Conservation (phyloP, 2,888 invertebrate genomes). For the Drosophila diplacantha region DNA sequence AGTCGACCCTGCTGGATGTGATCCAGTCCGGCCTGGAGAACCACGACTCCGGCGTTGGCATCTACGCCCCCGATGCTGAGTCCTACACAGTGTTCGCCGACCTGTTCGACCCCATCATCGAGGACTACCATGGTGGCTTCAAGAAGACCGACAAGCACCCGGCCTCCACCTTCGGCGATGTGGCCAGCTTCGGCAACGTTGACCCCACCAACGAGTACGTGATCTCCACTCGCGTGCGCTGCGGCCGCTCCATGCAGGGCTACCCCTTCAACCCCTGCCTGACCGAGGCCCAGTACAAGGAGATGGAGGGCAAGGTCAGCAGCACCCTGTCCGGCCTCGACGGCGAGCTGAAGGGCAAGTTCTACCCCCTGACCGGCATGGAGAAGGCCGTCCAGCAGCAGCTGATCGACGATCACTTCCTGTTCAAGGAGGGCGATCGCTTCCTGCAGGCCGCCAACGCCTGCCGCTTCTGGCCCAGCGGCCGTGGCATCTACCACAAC, state of each 20-base stretch:
- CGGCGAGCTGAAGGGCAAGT: slow-evolving; percentile 95
- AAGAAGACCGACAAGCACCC: slow-evolving; percentile 97
- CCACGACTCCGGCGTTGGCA: slow-evolving; percentile 96
- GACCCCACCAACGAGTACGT: slow-evolving; percentile 94
- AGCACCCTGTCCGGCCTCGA: slow-evolving; percentile 88
- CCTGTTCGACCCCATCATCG: slow-evolving; percentile 98
- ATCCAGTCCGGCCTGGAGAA: slow-evolving; percentile 98
- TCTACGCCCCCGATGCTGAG: slow-evolving; percentile 98
- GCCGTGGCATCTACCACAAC: slow-evolving; percentile 98
- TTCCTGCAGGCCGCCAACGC: slow-evolving; percentile 93
- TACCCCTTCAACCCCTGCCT: slow-evolving; percentile 99
- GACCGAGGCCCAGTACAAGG: slow-evolving; percentile 97
- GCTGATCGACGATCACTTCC: slow-evolving; percentile 98
- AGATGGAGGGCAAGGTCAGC: slow-evolving; percentile 95
- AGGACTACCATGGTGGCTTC: slow-evolving; percentile 97
- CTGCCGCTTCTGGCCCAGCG: slow-evolving; percentile 97
- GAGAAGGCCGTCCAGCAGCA: slow-evolving; percentile 96
- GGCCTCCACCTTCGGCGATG: slow-evolving; percentile 95
- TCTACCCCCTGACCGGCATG: slow-evolving; percentile 97
- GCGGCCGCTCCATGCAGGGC: slow-evolving; percentile 95
- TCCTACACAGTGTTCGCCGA: slow-evolving; percentile 94
- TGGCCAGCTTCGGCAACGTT: slow-evolving; percentile 91
- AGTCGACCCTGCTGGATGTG: slow-evolving; percentile 94
- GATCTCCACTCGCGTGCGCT: slow-evolving; percentile 96
- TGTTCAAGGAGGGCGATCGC: slow-evolving; percentile 95